Conservation (phyloP, 2,113 vertebrate species). For the Callocephalon fimbriatum region DNA sequence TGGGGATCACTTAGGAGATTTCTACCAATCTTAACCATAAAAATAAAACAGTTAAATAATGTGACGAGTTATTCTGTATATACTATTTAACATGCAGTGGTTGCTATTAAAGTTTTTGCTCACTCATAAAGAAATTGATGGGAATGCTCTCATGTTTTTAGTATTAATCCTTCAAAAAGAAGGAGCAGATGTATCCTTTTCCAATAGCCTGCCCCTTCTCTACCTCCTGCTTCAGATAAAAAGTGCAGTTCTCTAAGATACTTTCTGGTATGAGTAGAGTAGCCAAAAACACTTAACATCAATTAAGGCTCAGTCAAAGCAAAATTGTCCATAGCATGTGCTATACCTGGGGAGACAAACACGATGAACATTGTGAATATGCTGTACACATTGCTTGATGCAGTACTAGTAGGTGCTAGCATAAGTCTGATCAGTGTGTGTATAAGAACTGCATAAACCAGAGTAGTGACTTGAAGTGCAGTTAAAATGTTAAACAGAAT, state of each 20-base stretch:
- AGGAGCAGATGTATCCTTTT: neutral
- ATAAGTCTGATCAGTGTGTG: neutral
- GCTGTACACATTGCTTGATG: neutral
- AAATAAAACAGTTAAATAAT: neutral
- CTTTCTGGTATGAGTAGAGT: neutral
- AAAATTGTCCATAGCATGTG: neutral
- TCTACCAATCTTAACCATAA: neutral
- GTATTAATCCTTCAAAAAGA: neutral
- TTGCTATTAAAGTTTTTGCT: neutral
- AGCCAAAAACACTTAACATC: neutral
- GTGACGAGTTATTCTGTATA: neutral
- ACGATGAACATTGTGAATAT: neutral
- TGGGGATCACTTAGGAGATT: accelerated
- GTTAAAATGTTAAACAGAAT: neutral
- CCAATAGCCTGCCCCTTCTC: neutral
- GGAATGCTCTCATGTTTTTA: neutral
- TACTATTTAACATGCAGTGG: neutral
- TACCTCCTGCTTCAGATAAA: neutral
- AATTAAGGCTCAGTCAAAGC: neutral
- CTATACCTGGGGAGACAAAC: neutral
- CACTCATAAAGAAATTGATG: neutral
- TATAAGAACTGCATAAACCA: neutral
- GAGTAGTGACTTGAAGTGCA: neutral
- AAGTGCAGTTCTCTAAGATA: neutral
- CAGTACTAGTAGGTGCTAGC: neutral